Evolutionary conservation across 92 coral and sea anemone species (phyloP).

Genomic region (Blastomussa wellsi): DNA sequence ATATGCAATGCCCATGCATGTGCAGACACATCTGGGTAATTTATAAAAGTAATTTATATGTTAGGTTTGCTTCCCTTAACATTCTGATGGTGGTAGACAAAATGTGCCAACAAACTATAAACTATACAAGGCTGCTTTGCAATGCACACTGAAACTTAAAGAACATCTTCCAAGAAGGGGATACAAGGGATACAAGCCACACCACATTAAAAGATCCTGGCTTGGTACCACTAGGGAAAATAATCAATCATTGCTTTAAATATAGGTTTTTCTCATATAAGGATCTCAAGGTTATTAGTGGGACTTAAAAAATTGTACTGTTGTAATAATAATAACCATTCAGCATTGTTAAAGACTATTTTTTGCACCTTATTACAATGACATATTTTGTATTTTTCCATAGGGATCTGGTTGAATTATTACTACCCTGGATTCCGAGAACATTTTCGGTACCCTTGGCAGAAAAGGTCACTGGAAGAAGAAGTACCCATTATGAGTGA

Average conservation of each 20-base stretch:
- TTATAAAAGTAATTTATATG: neutral
- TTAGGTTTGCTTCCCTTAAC: slow-evolving; percentile 16
- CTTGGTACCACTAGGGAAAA: slow-evolving; percentile 11
- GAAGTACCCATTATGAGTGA: slow-evolving; percentile 57
- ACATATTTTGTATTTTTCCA: neutral
- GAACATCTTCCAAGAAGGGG: slow-evolving; percentile 4
- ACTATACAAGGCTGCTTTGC: slow-evolving; percentile 22
- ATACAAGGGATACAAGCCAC: neutral
- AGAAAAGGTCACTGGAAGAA: slow-evolving; percentile 53
- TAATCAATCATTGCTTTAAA: neutral
- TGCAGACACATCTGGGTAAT: slow-evolving; percentile 27
- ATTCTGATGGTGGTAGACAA: slow-evolving; percentile 16
- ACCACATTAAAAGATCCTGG: slow-evolving; percentile 1
- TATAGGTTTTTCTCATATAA: neutral
- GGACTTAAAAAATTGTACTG: neutral
- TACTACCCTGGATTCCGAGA: slow-evolving; percentile 72
- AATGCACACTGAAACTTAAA: slow-evolving; percentile 9
- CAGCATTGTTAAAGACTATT: neutral
- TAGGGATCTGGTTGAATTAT: slow-evolving; percentile 60
- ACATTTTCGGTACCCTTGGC: slow-evolving; percentile 55
- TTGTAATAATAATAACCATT: slow-evolving; percentile 1
- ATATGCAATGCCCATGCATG: slow-evolving; percentile 23
- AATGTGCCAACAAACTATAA: slow-evolving; percentile 23
- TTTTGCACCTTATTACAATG: neutral
- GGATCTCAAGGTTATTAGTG: slow-evolving; percentile 14